Percentiles rank a stretch among this genome's conserved stretches.
These are phyloP conservation scores for Drosophila pseudotalamancana DNA, from an alignment of 2,888 invertebrate species.

Conservation along the genomic window DNA sequence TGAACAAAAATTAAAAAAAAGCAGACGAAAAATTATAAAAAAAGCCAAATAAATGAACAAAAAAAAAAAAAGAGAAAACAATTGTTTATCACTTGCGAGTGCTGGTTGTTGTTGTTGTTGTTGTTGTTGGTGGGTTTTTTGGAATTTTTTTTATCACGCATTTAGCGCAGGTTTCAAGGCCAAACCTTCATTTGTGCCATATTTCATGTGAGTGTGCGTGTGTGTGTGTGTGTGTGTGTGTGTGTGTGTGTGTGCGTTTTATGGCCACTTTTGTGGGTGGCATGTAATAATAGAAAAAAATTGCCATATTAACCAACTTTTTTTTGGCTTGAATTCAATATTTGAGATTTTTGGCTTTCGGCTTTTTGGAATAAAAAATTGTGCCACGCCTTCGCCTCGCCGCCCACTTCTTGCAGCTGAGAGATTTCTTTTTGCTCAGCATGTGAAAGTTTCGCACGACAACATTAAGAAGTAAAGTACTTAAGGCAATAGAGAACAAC, in stretches of 20 bases:
- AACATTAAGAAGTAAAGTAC: slow-evolving; percentile 34
- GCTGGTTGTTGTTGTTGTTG: slow-evolving; percentile 5
- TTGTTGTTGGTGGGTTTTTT: slow-evolving; percentile 15
- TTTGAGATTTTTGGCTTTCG: slow-evolving; percentile 38
- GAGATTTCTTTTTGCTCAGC: slow-evolving; percentile 50
- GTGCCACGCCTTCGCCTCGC: not conserved
- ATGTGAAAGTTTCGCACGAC: slow-evolving; percentile 45
- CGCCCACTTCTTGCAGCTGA: not conserved
- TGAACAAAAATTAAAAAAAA: slow-evolving; percentile 15
- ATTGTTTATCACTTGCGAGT: slow-evolving; percentile 65
- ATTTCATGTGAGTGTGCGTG: slow-evolving; percentile 20
- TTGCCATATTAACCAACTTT: slow-evolving; percentile 48
- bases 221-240: not conserved
- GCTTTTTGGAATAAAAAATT: not conserved
- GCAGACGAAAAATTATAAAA: slow-evolving; percentile 3
- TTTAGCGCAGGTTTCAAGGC: slow-evolving; percentile 66
- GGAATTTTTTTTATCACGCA: slow-evolving; percentile 43
- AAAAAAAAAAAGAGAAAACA: slow-evolving; percentile 62
- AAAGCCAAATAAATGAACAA: slow-evolving; percentile 1
- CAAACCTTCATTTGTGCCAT: slow-evolving; percentile 73
- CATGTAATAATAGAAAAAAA: slow-evolving; percentile 59
- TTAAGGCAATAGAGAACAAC: no score
- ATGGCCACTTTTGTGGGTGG: slow-evolving; percentile 32
- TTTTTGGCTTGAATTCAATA: no score
- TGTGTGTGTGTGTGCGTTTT: slow-evolving; percentile 3